Percentiles rank a stretch among this genome's conserved stretches.
These are phyloP conservation scores for Syngnathus acus DNA, from an alignment of 2,797 vertebrate species.

Conservation along the genomic window DNA sequence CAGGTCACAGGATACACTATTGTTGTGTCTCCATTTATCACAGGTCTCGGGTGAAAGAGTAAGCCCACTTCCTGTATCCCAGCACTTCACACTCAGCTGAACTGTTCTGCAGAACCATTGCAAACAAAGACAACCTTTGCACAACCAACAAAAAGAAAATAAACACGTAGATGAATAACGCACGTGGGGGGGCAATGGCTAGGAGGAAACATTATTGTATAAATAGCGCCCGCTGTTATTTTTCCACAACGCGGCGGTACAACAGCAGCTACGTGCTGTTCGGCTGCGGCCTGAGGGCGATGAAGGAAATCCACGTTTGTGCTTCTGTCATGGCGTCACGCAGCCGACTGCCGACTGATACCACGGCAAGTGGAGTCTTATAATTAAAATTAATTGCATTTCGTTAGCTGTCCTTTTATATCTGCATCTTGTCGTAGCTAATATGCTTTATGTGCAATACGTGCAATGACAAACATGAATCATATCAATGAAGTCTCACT, in stretches of 20 bases:
- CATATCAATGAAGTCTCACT: neutral
- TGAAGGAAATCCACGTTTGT: slow-evolving; percentile 72
- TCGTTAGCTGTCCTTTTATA: no score
- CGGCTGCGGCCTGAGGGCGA: slow-evolving; percentile 47
- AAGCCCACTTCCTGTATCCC: slow-evolving; percentile 72
- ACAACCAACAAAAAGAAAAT: slow-evolving; percentile 64
- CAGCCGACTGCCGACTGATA: slow-evolving; percentile 49
- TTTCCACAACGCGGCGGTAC: slow-evolving; percentile 49
- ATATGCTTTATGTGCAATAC: neutral
- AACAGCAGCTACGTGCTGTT: slow-evolving; percentile 67
- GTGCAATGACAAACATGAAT: neutral
- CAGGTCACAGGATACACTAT: slow-evolving; percentile 85
- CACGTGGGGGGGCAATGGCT: slow-evolving; percentile 2
- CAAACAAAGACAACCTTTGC: slow-evolving; percentile 76
- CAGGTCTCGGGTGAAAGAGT: slow-evolving; percentile 78
- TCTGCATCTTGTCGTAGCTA: neutral
- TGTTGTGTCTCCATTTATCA: slow-evolving; percentile 94
- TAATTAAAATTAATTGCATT: no score
- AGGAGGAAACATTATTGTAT: slow-evolving; percentile 75
- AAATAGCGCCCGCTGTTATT: slow-evolving; percentile 62
- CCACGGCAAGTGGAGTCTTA: slow-evolving; percentile 23
- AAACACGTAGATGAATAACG: slow-evolving; percentile 67
- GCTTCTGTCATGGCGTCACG: slow-evolving; percentile 47
- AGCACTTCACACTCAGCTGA: slow-evolving; percentile 75
- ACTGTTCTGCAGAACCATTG: slow-evolving; percentile 68